Evolutionary conservation across 2,797 vertebrate species (phyloP), one percentile per base, ranked within the genome.

Genomic region (Coendou prehensilis): DNA sequence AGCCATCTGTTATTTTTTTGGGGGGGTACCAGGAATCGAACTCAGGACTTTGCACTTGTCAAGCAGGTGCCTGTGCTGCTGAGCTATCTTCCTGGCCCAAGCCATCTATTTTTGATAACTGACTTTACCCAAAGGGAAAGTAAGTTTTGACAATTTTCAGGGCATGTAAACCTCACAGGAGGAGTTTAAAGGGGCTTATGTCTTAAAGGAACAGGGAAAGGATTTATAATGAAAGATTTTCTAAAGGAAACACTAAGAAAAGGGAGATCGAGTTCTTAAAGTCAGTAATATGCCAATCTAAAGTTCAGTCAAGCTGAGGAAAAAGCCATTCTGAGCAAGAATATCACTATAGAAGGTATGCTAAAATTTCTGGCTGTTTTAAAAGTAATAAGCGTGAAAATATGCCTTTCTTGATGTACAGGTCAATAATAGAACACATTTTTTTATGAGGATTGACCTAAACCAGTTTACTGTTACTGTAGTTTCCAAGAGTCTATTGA

Each of bases 211-310:
- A 9, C 23, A 86, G 5, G 33, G 50, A 85, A 86, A 54, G 9
- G 15, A 81, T 82, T 81, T 93, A 63, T 18, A 88, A 8, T 54
- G 13, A 85, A 89, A 87, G 28, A 4, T 45, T 88, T 92, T 94
- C n/a, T 50, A 64, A 64, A 54, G 45, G 52, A 90, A 88, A 67
- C 28, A 22, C 33, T 54, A 17, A 82, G 33, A 50, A 94, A 87
- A 84, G 15, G 17, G 5, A 54, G 7, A 6, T 9, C 17, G 52
- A 26, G 33, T 15, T 15, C 61, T 15, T 63, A 18, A 30, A 83
- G 50, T 78, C 37, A 86, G 61, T 41, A 94, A 75, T 20, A 82
- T n/a, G 54, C 30, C 0, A 41, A 2, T 13, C 4, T 81, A 17
- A 63, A 37, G 6, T 61, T 88, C 22, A 81, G 18, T n/a, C n/a